Base-by-base conservation (phyloP, 2,888 invertebrate species). In the Callimorpha dominula region DNA sequence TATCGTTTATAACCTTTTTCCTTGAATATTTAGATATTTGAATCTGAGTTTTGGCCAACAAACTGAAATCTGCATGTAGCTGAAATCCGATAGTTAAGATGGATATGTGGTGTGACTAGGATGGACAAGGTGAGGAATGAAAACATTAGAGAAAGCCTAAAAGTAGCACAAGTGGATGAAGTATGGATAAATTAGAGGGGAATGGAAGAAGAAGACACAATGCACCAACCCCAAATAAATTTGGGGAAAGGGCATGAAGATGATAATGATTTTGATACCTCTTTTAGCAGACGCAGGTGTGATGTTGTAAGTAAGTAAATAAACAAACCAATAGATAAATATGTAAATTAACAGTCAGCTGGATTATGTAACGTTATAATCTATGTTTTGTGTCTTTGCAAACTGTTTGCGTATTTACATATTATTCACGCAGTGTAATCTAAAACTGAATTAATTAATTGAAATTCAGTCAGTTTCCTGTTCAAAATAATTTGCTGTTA, bases 391-490 rank as follows among this genome's bases (percentile, higher is more conserved):
- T 77, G 68, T 76, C 71, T 72, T 64, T 57, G 63, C 70, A 78
- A 65, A 72, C 77, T 74, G 68, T 69, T 75, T 70, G 73, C 57
- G 57, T 79, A 84, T 84, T 85, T 73, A 73, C 86, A 85, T 84
- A 85, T 78, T 78, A 84, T 82, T 84, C 78, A 79, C 79, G 74
- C 82, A 73, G 77, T 74, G 77, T 80, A 80, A 82, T 80, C 82
- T 80, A 77, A 85, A 85, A 84, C 86, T 82, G 86, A 84, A 84
- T 85, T 85, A 85, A 84, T 84, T 84, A 78, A 83, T 83, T 79
- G 79, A 82, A 81, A 85, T 88, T 84, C 77, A 70, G 76, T 67
- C 81, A 77, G 83, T 84, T 84, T 85, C 82, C 79, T 76, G 78
- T 77, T 73, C 79, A 79, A 83, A 86, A 89, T 83, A 83, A 81